These are phyloP conservation scores for Tauraco erythrolophus DNA, from an alignment of 2,113 vertebrate species.

Conservation along the genomic window DNA sequence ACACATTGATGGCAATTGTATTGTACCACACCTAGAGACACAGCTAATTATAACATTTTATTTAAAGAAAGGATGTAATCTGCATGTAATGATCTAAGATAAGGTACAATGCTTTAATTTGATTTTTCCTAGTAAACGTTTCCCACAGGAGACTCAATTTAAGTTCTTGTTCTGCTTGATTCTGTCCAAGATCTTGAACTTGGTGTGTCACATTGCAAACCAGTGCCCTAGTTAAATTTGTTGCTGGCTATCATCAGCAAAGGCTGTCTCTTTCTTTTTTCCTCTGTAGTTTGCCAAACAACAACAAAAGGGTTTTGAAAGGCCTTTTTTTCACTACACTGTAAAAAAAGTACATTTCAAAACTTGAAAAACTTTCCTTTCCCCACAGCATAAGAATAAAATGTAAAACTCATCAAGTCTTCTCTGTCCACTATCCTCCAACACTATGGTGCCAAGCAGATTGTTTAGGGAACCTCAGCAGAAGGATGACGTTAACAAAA, in stretches of 20 bases:
- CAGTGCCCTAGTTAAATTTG: neutral
- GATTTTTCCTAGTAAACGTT: neutral
- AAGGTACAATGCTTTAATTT: neutral
- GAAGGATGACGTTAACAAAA: fast-evolving
- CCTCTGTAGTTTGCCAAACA: neutral
- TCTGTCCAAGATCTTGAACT: neutral
- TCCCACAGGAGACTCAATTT: neutral
- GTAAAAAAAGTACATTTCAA: neutral
- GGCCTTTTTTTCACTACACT: neutral
- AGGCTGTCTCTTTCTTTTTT: neutral
- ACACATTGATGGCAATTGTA: neutral
- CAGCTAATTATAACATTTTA: neutral
- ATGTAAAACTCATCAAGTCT: neutral
- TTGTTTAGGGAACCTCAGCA: neutral
- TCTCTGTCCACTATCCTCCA: neutral
- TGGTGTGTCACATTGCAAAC: neutral
- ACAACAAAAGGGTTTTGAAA: neutral
- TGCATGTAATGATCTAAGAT: neutral
- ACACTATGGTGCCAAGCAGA: neutral
- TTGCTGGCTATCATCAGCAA: neutral
- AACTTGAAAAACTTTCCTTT: neutral
- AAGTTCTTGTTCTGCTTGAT: neutral
- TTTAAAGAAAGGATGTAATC: neutral
- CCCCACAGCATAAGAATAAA: neutral
- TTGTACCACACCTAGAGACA: neutral